Evolutionary conservation across 2,797 vertebrate genomes (phyloP).

Genomic region (Kryptopterus vitreolus): DNA sequence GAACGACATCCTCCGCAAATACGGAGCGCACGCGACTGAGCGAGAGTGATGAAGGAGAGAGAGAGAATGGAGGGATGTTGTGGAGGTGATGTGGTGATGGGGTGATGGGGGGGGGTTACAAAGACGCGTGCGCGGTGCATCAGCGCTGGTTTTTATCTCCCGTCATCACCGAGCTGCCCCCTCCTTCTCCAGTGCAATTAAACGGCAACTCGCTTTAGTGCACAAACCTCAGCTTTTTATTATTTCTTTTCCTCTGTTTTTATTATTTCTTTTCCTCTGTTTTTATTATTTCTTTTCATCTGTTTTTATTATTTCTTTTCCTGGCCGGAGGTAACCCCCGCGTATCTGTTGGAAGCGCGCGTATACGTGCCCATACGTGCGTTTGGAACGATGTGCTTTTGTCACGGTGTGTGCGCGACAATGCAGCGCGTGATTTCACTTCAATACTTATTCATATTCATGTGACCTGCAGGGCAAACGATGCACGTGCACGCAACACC

Average conservation of each 20-base stretch:
- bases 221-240: background rate
- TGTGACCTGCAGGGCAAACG: background rate
- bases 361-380: no score
- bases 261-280: background rate
- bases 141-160: conserved; percentile 15
- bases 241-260: background rate
- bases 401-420: background rate
- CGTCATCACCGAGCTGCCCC: conserved; percentile 2
- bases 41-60: background rate
- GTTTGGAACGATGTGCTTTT: no score
- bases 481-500: background rate
- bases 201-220: background rate
- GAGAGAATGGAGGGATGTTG: background rate
- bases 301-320: background rate
- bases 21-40: background rate
- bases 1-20: conserved; percentile 18
- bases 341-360: no score
- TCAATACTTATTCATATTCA: background rate
- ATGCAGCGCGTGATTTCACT: background rate
- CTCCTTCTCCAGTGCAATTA: conserved; percentile 8
- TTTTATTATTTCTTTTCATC: background rate
- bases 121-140: conserved; percentile 8
- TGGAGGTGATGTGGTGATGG: no score
- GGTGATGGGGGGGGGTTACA: background rate
- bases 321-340: no score